A percentile compares a stretch with the other conserved stretches of the same genome.
Conservation (phyloP, 2,113 vertebrate genomes). For the Caracal caracal region DNA sequence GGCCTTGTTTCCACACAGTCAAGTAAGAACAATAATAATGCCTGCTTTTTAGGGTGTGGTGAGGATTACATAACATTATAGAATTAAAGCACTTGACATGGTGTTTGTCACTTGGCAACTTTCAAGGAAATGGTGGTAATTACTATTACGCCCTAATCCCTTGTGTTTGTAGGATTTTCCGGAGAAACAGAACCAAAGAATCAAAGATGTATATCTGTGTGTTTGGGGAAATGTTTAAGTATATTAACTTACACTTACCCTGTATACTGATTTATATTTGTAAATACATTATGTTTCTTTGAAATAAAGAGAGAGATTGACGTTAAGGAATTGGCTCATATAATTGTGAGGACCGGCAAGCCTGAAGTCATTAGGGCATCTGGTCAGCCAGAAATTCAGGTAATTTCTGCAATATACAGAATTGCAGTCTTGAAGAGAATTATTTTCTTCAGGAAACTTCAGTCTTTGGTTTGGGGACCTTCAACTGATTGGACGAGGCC, state of each 20-base stretch:
- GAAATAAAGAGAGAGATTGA: background rate
- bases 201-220: background rate
- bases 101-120: background rate
- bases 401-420: no score
- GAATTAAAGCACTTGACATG: background rate
- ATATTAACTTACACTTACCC: background rate
- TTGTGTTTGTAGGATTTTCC: background rate
- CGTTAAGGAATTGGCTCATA: background rate
- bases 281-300: background rate
- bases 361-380: background rate
- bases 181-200: background rate
- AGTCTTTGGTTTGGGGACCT: background rate
- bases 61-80: background rate
- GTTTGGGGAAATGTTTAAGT: background rate
- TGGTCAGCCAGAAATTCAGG: background rate
- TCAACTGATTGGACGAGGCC: background rate
- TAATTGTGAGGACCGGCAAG: background rate
- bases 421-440: background rate
- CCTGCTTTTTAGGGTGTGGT: background rate
- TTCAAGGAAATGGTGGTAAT: background rate
- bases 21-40: background rate
- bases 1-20: background rate
- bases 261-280: background rate
- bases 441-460: background rate
- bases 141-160: background rate